These are phyloP conservation scores for Phenganax subtilis DNA, from an alignment of 92 coral and sea anemone genomes.

Conservation along the genomic window DNA sequence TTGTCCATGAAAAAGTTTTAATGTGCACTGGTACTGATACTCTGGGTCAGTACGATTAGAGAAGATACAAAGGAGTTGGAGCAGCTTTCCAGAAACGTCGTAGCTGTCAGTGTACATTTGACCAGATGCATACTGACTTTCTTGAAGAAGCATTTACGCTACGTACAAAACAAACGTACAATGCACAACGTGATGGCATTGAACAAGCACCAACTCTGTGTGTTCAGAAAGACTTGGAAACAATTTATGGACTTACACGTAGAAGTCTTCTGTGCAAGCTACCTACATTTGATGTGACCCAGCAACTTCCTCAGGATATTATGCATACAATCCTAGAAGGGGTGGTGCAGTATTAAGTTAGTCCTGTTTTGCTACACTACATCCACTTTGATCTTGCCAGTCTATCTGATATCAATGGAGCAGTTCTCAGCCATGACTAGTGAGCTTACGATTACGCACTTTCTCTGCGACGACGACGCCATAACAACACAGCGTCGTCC, in stretches of 20 bases:
- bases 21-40: slow-evolving; percentile 24
- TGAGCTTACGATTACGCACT: too few relatives aligned
- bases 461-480: too few relatives aligned
- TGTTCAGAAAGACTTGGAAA: not conserved
- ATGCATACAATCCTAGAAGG: slow-evolving; percentile 65
- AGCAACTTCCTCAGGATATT: slow-evolving; percentile 58
- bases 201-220: slow-evolving; percentile 11
- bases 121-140: slow-evolving; percentile 8
- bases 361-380: slow-evolving; percentile 7
- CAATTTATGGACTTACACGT: slow-evolving; percentile 43
- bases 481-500: too few relatives aligned
- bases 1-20: slow-evolving; percentile 1
- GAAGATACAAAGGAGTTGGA: slow-evolving; percentile 21
- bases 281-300: slow-evolving; percentile 49
- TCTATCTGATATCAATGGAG: slow-evolving; percentile 7
- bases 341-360: slow-evolving; percentile 18
- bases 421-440: slow-evolving; percentile 9
- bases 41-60: slow-evolving; percentile 14
- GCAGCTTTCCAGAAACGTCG: slow-evolving; percentile 3
- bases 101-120: slow-evolving; percentile 8
- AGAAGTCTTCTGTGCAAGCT: slow-evolving; percentile 40
- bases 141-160: slow-evolving; percentile 43
- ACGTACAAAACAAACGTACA: slow-evolving; percentile 37
- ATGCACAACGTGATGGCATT: slow-evolving; percentile 38
- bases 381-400: not conserved